Evolutionary conservation across 2,113 vertebrate genomes (phyloP).

Genomic region (Lophotis ruficrista): DNA sequence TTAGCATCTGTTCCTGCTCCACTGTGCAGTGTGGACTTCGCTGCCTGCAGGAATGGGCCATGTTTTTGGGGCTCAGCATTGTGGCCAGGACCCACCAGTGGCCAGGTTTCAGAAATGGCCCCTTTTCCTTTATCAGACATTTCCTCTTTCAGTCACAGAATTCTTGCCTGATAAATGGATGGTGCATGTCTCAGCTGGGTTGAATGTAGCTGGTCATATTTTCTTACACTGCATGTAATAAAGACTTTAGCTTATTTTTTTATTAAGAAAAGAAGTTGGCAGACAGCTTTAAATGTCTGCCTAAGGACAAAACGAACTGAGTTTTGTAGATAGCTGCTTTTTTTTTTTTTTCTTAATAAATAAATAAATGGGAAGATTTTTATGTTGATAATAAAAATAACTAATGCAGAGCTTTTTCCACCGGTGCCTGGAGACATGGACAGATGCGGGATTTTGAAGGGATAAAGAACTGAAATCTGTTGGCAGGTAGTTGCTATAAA

Average conservation of each 20-base stretch:
- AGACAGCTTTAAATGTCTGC: conserved; percentile 67
- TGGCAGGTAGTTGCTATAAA: conserved; percentile 72
- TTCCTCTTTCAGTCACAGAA: not conserved
- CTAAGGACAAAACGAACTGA: conserved; percentile 69
- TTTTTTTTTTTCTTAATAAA: conserved; percentile 63
- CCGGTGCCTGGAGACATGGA: conserved; percentile 67
- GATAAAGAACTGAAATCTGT: conserved; percentile 73
- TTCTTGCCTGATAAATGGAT: not conserved
- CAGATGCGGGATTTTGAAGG: conserved; percentile 71
- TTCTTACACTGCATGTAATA: conserved; percentile 50
- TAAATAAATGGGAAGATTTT: conserved; percentile 72
- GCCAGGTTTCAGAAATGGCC: not conserved
- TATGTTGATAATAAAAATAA: conserved; percentile 78
- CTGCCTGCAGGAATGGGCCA: not conserved
- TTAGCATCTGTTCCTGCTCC: not conserved
- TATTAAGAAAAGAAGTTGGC: conserved; percentile 54
- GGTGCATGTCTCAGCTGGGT: not conserved
- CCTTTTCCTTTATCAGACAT: not conserved
- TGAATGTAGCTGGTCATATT: not conserved
- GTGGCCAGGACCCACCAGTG: not conserved
- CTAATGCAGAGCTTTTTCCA: conserved; percentile 69
- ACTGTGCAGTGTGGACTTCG: too few species aligned
- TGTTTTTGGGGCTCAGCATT: fast-evolving
- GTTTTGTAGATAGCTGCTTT: conserved; percentile 65
- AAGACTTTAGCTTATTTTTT: conserved; percentile 66